Percentiles rank a stretch among this genome's conserved stretches.
Evolutionary conservation across 37 sponge, comb jelly and placozoan species (phyloP).

Genomic region (Halisarca cf. caerulea): DNA sequence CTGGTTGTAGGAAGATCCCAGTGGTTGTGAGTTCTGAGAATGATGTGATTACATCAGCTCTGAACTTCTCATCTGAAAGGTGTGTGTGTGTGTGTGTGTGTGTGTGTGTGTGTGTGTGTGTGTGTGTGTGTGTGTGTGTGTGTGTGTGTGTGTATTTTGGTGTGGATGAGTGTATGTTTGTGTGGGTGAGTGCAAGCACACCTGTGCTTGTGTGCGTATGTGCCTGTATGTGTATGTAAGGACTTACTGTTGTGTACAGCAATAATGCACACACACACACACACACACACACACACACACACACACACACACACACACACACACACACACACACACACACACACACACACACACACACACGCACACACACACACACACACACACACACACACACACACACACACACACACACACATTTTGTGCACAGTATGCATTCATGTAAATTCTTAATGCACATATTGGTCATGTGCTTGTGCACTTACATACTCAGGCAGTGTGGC

Average conservation of each 20-base stretch:
- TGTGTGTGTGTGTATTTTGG: not conserved
- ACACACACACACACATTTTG: too few species aligned
- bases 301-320: too few species aligned
- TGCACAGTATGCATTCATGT: too few species aligned
- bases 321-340: too few species aligned
- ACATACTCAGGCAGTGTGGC: too few species aligned
- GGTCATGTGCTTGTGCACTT: too few species aligned
- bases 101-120: not conserved
- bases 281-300: not conserved
- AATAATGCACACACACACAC: not conserved
- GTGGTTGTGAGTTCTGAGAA: conserved; percentile 85
- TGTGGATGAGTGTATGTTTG: conserved; percentile 67
- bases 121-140: conserved; percentile 11
- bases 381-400: too few species aligned
- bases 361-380: too few species aligned
- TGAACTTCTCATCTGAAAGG: conserved; percentile 97
- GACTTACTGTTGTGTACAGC: not conserved
- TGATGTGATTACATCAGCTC: conserved; percentile 94
- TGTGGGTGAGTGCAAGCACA: not conserved
- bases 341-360: too few species aligned
- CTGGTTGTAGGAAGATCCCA: conserved; percentile 98
- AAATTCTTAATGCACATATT: too few species aligned
- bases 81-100: conserved; percentile 1
- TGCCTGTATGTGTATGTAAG: conserved; percentile 1
- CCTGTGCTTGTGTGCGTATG: conserved; percentile 2